Evolutionary conservation across 1,140 invertebrate genomes (phyloP), one percentile per base, ranked within the genome.

Genomic region (Drosophila tani): DNA sequence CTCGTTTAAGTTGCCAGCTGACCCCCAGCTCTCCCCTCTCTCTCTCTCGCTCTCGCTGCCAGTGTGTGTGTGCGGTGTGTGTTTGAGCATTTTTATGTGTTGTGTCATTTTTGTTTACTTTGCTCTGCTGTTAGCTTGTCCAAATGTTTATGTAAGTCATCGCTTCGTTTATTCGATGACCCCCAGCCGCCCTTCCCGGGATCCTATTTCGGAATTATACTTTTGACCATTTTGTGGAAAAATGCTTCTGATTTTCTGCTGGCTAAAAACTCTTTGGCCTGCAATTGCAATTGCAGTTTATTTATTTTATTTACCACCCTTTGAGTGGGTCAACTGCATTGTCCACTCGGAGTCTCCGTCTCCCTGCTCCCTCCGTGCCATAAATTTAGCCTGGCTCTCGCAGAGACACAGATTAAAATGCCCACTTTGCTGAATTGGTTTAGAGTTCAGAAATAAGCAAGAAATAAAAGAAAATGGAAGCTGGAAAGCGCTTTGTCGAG

Each of bases 61-160:
- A 40, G 47, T 43, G 6, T 17, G 46, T 45, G 65, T 58, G 17
- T 53, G 50, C 77, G 21, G 17, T 53, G 50, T 81, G 71, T 85
- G 82, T 79, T 58, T 75, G 71, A 50, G 70, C 73, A 83, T 88
- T 88, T 88, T 88, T 88, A 88, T 84, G 84, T 87, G 76, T 88
- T 88, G 85, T 88, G 84, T 88, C 84, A 88, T 88, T 90, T 88
- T 87, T 88, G 84, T 88, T 88, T 90, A 90, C 85, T 79, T 60
- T 70, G 60, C 58, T 65, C 58, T 77, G 60, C 85, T 75, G 81
- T 79, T 83, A 67, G 85, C 68, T 82, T 74, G 80, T 79, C 81
- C 81, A 75, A 84, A 88, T 88, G 85, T 90, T 88, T 88, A 88
- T 88, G 84, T 88, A 88, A 88, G 84, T 88, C 84, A 90, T 90